These are phyloP conservation scores for Dromius quadrimaculatus DNA, from an alignment of 2,888 invertebrate genomes.

Conservation along the genomic window DNA sequence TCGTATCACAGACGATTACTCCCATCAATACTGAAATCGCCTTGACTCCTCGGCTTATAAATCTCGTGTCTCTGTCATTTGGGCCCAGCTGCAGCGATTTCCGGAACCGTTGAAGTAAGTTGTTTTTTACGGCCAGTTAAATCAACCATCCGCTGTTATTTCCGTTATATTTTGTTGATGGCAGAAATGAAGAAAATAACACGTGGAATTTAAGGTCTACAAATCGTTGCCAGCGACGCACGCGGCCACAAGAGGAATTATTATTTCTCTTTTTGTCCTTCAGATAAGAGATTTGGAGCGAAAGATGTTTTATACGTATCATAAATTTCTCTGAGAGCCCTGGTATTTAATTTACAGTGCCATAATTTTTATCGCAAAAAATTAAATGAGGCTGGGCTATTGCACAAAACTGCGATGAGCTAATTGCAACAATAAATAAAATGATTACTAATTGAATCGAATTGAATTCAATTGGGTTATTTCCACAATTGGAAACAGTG, in stretches of 20 bases:
- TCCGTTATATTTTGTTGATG: slow-evolving; percentile 49
- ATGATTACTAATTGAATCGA: too few relatives aligned
- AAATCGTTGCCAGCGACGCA: slow-evolving; percentile 12
- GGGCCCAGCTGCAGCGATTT: slow-evolving; percentile 23
- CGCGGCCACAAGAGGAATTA: slow-evolving; percentile 16
- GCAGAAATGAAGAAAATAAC: slow-evolving; percentile 50
- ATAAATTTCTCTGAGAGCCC: slow-evolving; percentile 22
- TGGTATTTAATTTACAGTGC: slow-evolving; percentile 21
- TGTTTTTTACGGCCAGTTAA: slow-evolving; percentile 49
- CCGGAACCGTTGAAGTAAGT: slow-evolving; percentile 34
- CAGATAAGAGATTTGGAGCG: slow-evolving; percentile 11
- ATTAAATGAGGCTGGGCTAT: too few relatives aligned
- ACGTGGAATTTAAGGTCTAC: slow-evolving; percentile 45
- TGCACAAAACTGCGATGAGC: too few relatives aligned
- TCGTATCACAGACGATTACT: slow-evolving; percentile 10
- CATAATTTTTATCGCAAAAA: slow-evolving; percentile 11
- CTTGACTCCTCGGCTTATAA: slow-evolving; percentile 22
- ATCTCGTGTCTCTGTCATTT: not conserved
- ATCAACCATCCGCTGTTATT: slow-evolving; percentile 39
- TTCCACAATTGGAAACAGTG: too few relatives aligned
- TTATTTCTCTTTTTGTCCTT: slow-evolving; percentile 16
- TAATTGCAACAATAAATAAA: too few relatives aligned
- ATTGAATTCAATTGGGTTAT: too few relatives aligned
- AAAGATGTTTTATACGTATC: slow-evolving; percentile 16
- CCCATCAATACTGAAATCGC: slow-evolving; percentile 12